Conservation (phyloP, 2,888 invertebrate genomes). For the Hypselothyrea guttata region DNA sequence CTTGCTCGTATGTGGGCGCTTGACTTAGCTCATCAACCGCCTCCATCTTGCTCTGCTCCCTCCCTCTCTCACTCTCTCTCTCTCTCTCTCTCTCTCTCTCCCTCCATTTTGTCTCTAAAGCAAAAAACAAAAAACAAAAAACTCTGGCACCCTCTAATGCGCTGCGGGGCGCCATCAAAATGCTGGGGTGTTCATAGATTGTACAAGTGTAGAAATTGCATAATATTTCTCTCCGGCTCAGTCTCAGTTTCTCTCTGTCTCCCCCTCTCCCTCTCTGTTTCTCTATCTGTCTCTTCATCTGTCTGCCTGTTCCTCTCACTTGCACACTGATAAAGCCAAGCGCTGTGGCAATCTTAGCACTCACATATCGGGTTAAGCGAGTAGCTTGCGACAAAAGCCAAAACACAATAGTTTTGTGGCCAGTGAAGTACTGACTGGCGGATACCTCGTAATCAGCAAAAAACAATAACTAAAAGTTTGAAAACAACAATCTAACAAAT, state of each 20-base stretch:
- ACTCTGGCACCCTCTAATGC: conserved; percentile 32
- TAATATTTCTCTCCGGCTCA: conserved; percentile 62
- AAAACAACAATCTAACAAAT: no score
- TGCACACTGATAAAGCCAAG: conserved; percentile 8
- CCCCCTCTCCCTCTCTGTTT: no score
- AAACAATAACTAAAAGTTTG: no score
- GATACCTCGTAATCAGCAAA: conserved; percentile 9
- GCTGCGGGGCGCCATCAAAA: conserved; percentile 53
- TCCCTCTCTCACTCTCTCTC: no score
- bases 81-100: neutral
- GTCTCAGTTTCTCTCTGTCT: no score
- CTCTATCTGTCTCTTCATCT: no score
- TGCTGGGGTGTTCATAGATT: conserved; percentile 38
- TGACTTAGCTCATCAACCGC: conserved; percentile 54
- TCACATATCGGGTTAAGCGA: conserved; percentile 48
- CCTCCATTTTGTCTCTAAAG: conserved; percentile 8
- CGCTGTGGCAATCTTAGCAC: conserved; percentile 14
- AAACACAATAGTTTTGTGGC: conserved; percentile 19
- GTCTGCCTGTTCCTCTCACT: no score
- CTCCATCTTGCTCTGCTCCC: no score
- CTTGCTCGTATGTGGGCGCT: conserved; percentile 18
- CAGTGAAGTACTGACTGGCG: neutral
- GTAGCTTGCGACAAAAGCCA: conserved; percentile 29
- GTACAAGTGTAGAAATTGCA: conserved; percentile 70
- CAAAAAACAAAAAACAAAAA: conserved; percentile 25